These are phyloP conservation scores for Leptobrachium ailaonicum DNA, from an alignment of 2,113 vertebrate genomes.

Conservation along the genomic window DNA sequence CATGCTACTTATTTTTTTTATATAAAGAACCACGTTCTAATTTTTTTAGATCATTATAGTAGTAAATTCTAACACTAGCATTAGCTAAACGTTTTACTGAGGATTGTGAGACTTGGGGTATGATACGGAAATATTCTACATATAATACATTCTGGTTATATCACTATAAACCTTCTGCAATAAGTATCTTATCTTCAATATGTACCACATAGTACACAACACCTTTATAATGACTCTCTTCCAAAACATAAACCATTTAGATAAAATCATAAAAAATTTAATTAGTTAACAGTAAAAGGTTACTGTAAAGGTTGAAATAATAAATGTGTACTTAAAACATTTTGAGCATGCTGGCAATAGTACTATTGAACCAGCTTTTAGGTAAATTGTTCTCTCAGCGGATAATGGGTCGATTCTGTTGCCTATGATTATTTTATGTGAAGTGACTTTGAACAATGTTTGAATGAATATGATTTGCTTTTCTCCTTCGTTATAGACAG, in stretches of 20 bases:
- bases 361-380: constrained; percentile 7
- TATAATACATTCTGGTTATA: too few relatives aligned
- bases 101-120: too few relatives aligned
- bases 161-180: too few relatives aligned
- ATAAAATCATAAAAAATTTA: background rate
- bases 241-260: background rate
- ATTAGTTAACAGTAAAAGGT: background rate
- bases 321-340: constrained; percentile 5
- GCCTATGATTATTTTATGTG: background rate
- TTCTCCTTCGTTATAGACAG: background rate
- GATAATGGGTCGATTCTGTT: background rate
- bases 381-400: background rate
- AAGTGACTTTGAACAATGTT: background rate
- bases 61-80: too few relatives aligned
- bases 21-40: too few relatives aligned
- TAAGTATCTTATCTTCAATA: too few relatives aligned
- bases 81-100: too few relatives aligned
- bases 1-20: too few relatives aligned
- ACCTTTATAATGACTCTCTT: background rate
- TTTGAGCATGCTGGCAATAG: constrained; percentile 5
- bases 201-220: too few relatives aligned
- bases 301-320: constrained; percentile 1
- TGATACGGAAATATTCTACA: too few relatives aligned
- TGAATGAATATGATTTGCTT: background rate
- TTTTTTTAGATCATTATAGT: too few relatives aligned